Base-by-base conservation (phyloP, 2,797 vertebrate genomes). In the Sebastes hopkinsi region DNA sequence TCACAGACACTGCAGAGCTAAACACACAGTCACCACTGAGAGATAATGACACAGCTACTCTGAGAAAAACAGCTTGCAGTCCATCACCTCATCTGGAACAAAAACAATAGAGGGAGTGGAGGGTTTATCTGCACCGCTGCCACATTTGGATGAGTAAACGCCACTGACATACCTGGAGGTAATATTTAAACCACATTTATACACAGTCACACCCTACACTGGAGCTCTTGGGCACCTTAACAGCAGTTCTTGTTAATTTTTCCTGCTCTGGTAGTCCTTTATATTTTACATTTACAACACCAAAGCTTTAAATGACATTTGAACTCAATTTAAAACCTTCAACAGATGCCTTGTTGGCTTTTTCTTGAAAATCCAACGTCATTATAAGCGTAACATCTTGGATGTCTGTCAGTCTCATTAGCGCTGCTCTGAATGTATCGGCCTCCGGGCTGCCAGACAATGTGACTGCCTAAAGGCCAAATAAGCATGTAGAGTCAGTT, bases 1-100 rank as follows among this genome's bases (percentile, higher is more conserved):
- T 67, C 23, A 22, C 1, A 78, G 32, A 65, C 79, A 72, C 83
- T 11, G 79, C 82, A 61, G 69, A 55, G 58, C 67, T 50, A 54
- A 25, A 67, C 8, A 54, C 79, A 67, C 27, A 32, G 27, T 58
- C 72, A 46, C 67, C n/a, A 1, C 67, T 30, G 42, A 79, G 23
- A 68, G 59, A 10, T 27, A 72, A 86, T n/a, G 59, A 75, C 34
- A 42, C 62, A 23, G 62, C 46, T 7, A 8, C 42, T 25, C 60
- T 18, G 30, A 52, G 20, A 32, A 50, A 50, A 1, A 3, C 56
- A 18, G 12, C 18, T 36, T 23, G 25, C 62, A 27, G 55, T 23
- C 55, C 55, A 8, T 50, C 68, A 4, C 34, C 30, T 75, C 29
- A 25, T 64, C 22, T 60, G 67, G 42, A 62, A 36, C 25, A 16